These are phyloP conservation scores for Pogonomyrmex barbatus DNA, from an alignment of 1,140 invertebrate genomes.

Conservation along the genomic window DNA sequence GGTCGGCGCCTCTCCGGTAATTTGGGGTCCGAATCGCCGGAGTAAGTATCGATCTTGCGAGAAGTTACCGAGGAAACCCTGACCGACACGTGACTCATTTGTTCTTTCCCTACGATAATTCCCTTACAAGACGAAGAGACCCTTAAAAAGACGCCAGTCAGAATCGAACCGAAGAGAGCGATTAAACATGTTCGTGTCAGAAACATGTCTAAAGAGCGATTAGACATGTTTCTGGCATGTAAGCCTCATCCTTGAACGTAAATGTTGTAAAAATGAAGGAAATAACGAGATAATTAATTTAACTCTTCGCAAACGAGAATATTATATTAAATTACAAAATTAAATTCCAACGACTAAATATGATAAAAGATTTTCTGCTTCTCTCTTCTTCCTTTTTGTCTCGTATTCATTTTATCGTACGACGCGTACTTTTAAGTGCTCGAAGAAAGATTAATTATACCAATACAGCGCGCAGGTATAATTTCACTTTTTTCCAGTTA, in stretches of 20 bases:
- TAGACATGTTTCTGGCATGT: not conserved
- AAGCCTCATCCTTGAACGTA: not conserved
- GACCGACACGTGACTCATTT: slow-evolving; percentile 49
- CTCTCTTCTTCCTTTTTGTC: not conserved
- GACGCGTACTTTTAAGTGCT: not conserved
- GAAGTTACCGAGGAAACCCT: slow-evolving; percentile 34
- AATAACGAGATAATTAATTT: slow-evolving; percentile 17
- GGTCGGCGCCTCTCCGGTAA: slow-evolving; percentile 55
- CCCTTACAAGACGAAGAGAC: not conserved
- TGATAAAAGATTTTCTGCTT: not conserved
- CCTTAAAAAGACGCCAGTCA: not conserved
- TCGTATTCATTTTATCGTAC: not conserved
- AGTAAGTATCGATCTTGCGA: slow-evolving; percentile 63
- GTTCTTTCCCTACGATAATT: not conserved
- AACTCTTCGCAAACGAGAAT: not conserved
- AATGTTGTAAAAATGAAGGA: not conserved
- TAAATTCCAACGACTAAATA: not conserved
- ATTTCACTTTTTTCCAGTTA: not conserved
- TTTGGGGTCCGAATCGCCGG: slow-evolving; percentile 56
- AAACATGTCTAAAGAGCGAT: not conserved
- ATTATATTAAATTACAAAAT: not conserved
- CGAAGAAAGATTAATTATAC: slow-evolving; percentile 6
- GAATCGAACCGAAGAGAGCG: not conserved
- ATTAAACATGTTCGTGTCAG: not conserved
- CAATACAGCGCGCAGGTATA: not conserved